phyloP scores from a whole-genome alignment of 2,888 invertebrate genomes.

The Cancer borealis region DNA sequence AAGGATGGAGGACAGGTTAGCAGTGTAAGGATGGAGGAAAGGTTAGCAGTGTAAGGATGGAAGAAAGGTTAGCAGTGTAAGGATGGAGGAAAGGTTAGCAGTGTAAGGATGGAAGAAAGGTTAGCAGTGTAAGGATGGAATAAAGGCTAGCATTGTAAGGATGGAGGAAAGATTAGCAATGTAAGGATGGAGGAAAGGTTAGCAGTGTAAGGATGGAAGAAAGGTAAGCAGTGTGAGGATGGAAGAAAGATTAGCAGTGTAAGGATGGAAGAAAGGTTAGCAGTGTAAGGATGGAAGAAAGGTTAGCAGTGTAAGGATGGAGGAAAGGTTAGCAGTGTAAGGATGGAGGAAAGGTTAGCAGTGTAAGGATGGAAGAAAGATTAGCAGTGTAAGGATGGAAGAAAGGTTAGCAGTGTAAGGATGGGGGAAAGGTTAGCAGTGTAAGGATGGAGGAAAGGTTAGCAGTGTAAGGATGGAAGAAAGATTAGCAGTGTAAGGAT shows the following conservation, averaged over 20 bases:
- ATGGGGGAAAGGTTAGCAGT: too few relatives aligned
- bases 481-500: neutral
- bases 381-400: neutral
- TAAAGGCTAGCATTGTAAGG: neutral
- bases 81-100: conserved; percentile 3
- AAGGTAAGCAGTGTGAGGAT: neutral
- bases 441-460: neutral
- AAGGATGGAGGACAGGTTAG: too few relatives aligned
- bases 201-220: too few relatives aligned
- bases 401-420: too few relatives aligned
- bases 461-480: neutral
- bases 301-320: too few relatives aligned
- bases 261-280: conserved; percentile 4
- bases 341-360: neutral
- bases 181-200: conserved; percentile 14
- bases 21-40: neutral
- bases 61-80: neutral
- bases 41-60: neutral
- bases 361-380: neutral
- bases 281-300: neutral
- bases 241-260: neutral
- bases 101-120: too few relatives aligned
- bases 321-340: neutral
- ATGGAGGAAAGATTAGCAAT: neutral
- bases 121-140: neutral